Conservation (phyloP, 92 coral and sea anemone genomes). For the Actinernus sp. region DNA sequence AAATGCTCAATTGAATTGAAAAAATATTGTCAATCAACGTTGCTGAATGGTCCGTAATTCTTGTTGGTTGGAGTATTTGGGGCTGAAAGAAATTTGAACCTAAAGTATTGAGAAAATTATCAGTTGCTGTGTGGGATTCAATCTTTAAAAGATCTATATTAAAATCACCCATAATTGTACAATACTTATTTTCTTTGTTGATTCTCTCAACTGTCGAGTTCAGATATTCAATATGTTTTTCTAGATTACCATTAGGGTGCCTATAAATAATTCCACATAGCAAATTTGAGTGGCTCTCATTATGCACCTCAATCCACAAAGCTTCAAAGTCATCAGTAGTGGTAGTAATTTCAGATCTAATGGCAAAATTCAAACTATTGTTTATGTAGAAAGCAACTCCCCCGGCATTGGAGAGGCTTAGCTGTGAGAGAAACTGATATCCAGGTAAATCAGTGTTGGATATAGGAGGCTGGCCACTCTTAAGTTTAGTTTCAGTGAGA, state of each 20-base stretch:
- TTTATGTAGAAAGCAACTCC: conserved; percentile 34
- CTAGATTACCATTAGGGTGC: conserved; percentile 23
- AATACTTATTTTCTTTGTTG: conserved; percentile 24
- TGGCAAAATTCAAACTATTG: conserved; percentile 17
- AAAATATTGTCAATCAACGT: conserved; percentile 51
- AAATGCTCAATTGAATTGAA: conserved; percentile 30
- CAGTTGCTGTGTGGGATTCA: conserved; percentile 11
- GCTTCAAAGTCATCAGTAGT: conserved; percentile 31
- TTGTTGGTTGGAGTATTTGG: conserved; percentile 38
- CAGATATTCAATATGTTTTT: conserved; percentile 18
- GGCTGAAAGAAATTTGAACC: conserved; percentile 33
- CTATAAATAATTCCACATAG: conserved; percentile 26
- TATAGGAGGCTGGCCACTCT: not conserved
- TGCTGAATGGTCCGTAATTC: conserved; percentile 35
- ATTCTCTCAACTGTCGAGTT: conserved; percentile 34
- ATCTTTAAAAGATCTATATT: conserved; percentile 29
- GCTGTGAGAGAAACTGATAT: conserved; percentile 44
- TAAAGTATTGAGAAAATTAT: conserved; percentile 26
- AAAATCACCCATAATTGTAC: conserved; percentile 14
- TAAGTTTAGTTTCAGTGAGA: conserved; percentile 42
- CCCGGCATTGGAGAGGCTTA: conserved; percentile 41
- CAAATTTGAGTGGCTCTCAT: conserved; percentile 20
- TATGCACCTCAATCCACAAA: conserved; percentile 39
- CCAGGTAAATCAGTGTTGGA: conserved; percentile 27
- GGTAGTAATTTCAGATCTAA: conserved; percentile 17